Evolutionary conservation across 2,888 invertebrate genomes (phyloP).

Genomic region (Slavum lentiscoides): DNA sequence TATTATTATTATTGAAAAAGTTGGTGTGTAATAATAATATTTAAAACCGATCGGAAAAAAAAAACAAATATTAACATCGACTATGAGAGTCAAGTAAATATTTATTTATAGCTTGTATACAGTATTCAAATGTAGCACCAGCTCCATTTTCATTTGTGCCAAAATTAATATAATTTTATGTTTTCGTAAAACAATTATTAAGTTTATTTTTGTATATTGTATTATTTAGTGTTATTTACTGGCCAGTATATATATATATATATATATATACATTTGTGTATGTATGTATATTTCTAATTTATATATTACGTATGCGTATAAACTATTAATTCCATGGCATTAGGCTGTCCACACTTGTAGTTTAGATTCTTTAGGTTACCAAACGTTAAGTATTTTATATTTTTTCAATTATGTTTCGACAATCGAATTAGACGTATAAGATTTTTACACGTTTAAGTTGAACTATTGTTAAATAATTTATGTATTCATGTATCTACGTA

Average conservation of each 20-base stretch:
- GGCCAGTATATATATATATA: slow-evolving; percentile 27
- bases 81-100: not conserved
- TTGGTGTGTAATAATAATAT: not conserved
- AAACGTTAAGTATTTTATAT: slow-evolving; percentile 31
- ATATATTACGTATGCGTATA: not conserved
- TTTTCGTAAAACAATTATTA: not conserved
- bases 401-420: slow-evolving; percentile 49
- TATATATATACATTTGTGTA: not conserved
- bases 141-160: slow-evolving; percentile 31
- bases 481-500: slow-evolving; percentile 9
- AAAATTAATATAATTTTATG: slow-evolving; percentile 25
- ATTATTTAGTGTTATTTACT: slow-evolving; percentile 25
- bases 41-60: not conserved
- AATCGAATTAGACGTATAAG: slow-evolving; percentile 48
- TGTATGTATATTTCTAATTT: slow-evolving; percentile 1
- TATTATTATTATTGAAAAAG: too few species aligned
- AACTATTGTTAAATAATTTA: slow-evolving; percentile 33
- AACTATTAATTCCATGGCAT: slow-evolving; percentile 28
- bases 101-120: not conserved
- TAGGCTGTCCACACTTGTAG: slow-evolving; percentile 3
- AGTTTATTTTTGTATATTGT: slow-evolving; percentile 28
- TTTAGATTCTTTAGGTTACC: slow-evolving; percentile 36
- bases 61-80: not conserved
- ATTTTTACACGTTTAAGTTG: slow-evolving; percentile 26
- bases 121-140: slow-evolving; percentile 7